These are phyloP conservation scores for Taurulus bubalis DNA, from an alignment of 2,113 vertebrate genomes.

Conservation along the genomic window DNA sequence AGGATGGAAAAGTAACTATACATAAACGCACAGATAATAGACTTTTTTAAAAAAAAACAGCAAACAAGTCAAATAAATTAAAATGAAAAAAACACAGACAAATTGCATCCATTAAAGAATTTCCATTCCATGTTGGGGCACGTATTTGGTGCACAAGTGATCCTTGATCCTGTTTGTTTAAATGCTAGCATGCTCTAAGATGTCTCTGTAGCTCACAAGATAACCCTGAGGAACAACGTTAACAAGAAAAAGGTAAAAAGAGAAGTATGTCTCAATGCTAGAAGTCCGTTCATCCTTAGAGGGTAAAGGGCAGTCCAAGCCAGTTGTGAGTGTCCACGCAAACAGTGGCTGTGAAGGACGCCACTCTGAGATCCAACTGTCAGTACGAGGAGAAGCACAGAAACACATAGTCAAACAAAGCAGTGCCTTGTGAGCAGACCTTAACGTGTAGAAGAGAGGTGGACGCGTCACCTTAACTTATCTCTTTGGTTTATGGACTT, in stretches of 20 bases:
- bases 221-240: slow-evolving; percentile 5
- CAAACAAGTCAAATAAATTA: too few relatives aligned
- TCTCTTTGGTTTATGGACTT: too few relatives aligned
- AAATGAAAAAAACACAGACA: too few relatives aligned
- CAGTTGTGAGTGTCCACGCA: not conserved
- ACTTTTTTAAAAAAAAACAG: too few relatives aligned
- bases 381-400: slow-evolving; percentile 13
- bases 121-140: too few relatives aligned
- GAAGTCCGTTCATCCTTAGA: not conserved
- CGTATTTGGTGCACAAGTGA: too few relatives aligned
- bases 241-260: slow-evolving; percentile 12
- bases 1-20: not conserved
- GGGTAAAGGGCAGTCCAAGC: not conserved
- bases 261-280: not conserved
- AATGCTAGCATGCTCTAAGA: too few relatives aligned
- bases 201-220: not conserved
- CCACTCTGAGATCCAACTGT: not conserved
- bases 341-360: slow-evolving; percentile 33
- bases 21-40: not conserved
- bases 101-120: too few relatives aligned
- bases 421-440: slow-evolving; percentile 3
- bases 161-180: too few relatives aligned
- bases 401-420: slow-evolving; percentile 13
- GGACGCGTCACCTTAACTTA: too few relatives aligned
- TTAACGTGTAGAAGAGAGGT: too few relatives aligned